These are phyloP conservation scores for rat (Rattus norvegicus) DNA, from an alignment of 2,113 vertebrate species.

Conservation along the genomic window DNA sequence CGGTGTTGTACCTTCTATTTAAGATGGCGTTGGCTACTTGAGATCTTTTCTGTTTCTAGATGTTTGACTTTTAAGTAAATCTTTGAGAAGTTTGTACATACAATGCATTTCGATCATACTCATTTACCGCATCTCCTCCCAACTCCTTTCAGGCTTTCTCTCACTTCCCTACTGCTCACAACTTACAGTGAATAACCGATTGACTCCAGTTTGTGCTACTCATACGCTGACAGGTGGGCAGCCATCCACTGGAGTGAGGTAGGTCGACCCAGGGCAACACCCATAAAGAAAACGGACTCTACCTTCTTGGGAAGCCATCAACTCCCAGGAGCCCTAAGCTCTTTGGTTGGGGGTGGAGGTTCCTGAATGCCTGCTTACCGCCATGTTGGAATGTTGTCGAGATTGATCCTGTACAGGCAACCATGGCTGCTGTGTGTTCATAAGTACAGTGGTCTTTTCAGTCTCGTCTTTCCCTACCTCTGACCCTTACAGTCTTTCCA, in stretches of 20 bases:
- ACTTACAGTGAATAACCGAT: background rate
- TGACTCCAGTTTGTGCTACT: background rate
- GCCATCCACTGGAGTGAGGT: background rate
- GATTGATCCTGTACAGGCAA: background rate
- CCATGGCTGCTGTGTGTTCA: background rate
- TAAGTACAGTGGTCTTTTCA: background rate
- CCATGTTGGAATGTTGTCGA: background rate
- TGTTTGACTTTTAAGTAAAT: background rate
- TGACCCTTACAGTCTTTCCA: background rate
- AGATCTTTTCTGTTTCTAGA: background rate
- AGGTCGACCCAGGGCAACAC: background rate
- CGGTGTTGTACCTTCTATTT: background rate
- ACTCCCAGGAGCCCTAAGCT: background rate
- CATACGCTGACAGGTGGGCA: background rate
- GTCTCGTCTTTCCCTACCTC: background rate
- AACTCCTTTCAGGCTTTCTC: background rate
- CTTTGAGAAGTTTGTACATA: background rate
- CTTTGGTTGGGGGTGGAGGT: background rate
- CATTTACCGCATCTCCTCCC: background rate
- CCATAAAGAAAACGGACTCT: background rate
- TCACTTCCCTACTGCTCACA: background rate
- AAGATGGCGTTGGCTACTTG: background rate
- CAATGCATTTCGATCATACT: background rate
- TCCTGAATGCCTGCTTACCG: background rate
- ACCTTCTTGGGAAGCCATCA: background rate